Evolutionary conservation across 2,888 invertebrate genomes (phyloP), one percentile per base, ranked within the genome.

Genomic region (Ceriagrion tenellum): DNA sequence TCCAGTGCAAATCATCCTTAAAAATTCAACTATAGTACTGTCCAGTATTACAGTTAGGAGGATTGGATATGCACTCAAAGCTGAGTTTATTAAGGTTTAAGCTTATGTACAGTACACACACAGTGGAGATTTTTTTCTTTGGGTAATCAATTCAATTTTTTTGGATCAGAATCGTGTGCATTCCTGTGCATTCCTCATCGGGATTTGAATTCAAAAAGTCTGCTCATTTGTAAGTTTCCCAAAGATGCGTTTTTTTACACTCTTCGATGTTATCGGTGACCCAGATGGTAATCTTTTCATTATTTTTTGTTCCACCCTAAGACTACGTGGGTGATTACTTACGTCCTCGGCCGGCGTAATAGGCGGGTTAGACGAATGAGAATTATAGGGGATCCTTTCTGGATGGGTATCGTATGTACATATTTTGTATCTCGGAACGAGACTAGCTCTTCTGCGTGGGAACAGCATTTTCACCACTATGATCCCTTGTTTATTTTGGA

Each of bases 401-500:
- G n/a, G 69, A 69, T n/a, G n/a, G 69, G n/a, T 26, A 69, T 69
- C 69, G 69, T 0, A 12, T n/a, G 69, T 0, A 12, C 3, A 10
- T 69, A 69, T 69, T n/a, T 69, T 10, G 69, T 59, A 69, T 69
- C 69, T 69, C 26, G n/a, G 20, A 3, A 69, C n/a, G n/a, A n/a
- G 26, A n/a, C 69, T 69, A 69, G 26, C n/a, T 0, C 59, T 69
- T n/a, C 1, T 69, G 13, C n/a, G 69, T 69, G 26, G 69, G 26
- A 69, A 69, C 69, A n/a, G 10, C 26, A 69, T 69, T 69, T 69
- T 69, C 69, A 69, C 69, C 69, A 69, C 69, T n/a, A 1, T n/a
- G 26, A n/a, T n/a, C n/a, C 69, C n/a, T 69, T n/a, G 69, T 69
- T 69, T 69, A 69, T 69, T 69, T 69, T 69, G 69, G 69, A 69